Conservation (phyloP, 2,888 invertebrate species). For the Anoplius nigerrimus region DNA sequence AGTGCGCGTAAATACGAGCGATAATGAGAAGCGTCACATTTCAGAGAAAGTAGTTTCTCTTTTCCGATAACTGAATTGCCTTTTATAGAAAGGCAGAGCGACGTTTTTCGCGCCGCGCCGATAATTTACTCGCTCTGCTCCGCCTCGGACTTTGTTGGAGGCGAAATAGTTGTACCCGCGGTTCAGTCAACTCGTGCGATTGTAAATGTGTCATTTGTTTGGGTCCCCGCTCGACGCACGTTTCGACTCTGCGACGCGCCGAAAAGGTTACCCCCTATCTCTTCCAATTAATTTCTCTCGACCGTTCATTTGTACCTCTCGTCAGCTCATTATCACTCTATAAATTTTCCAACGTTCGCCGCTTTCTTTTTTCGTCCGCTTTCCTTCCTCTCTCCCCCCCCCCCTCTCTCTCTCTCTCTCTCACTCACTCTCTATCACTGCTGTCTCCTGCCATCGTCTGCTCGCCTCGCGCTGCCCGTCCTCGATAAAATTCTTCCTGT, state of each 20-base stretch:
- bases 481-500: conserved; percentile 10
- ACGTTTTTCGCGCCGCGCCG: too few relatives aligned
- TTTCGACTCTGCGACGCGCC: too few relatives aligned
- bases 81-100: too few relatives aligned
- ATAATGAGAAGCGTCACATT: conserved; percentile 39
- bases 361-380: conserved; percentile 2
- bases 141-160: too few relatives aligned
- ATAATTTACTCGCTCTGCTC: too few relatives aligned
- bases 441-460: neutral
- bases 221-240: neutral
- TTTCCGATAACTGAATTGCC: neutral
- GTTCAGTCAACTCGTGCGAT: too few relatives aligned
- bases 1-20: conserved; percentile 30
- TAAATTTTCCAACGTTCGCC: conserved; percentile 38
- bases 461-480: neutral
- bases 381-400: neutral
- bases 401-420: neutral
- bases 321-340: conserved; percentile 30
- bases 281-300: conserved; percentile 33
- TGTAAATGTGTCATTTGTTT: too few relatives aligned
- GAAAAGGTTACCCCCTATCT: conserved; percentile 21
- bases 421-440: neutral
- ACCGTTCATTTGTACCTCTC: conserved; percentile 35
- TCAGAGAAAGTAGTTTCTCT: conserved; percentile 26
- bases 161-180: too few relatives aligned